Base-by-base conservation (phyloP, 2,797 vertebrate genomes). In the Mus caroli region DNA sequence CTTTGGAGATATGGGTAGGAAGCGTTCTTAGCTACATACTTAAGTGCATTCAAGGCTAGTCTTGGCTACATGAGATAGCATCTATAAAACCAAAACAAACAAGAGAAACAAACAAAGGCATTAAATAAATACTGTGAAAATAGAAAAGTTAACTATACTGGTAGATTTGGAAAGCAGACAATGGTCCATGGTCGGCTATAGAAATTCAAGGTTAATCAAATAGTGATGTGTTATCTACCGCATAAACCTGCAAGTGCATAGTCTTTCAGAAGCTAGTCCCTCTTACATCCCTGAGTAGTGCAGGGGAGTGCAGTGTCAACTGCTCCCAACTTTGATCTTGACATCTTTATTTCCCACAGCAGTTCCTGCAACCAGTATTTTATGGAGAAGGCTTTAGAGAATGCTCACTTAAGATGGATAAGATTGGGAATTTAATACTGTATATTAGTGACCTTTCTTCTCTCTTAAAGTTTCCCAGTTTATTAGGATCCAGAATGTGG, bases 81-180 rank as follows among this genome's bases (percentile, higher is more conserved):
- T 28, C 19, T 50, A n/a, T 6, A 37, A 58, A 15, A 7, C 6
- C 14, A 67, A 76, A 40, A 37, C 3, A 82, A 58, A n/a, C 24
- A 28, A 31, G 43, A 43, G 14, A 8, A 84, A 54, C 13, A 56
- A 46, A 22, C 43, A 60, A 22, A 43, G 15, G 60, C 31, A n/a
- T 69, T 20, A 84, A 96, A 90, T 50, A 58, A 50, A 76, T 58
- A 46, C 26, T 85, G 15, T 71, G 12, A 89, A 91, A 89, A 83
- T 46, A 79, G 0, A 85, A 20, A 73, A 46, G 10, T 31, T 34
- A 92, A 67, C 1, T 54, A 17, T 85, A 85, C 9, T 24, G 19
- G 15, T 14, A 46, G 46, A 19, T 64, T n/a, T 71, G 56, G 52
- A 71, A 37, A 52, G 58, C 13, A 22, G 50, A 67, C 8, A 43